phyloP scores from a whole-genome alignment of 2,888 invertebrate species.

The Meiosimyza decipiens region DNA sequence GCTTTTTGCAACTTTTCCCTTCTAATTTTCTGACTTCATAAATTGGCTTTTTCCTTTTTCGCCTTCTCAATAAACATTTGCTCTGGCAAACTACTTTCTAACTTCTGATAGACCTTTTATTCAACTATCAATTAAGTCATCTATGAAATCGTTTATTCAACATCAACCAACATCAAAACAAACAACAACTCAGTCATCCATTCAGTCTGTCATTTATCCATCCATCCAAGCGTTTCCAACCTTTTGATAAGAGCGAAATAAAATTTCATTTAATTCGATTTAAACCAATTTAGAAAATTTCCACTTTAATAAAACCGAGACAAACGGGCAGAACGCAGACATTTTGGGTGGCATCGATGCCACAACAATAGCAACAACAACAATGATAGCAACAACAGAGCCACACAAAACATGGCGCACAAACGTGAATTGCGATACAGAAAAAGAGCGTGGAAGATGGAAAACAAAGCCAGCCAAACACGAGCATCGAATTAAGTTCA shows the following conservation, averaged over 20 bases:
- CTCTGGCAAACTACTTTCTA: no score
- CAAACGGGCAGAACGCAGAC: background rate
- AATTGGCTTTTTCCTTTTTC: no score
- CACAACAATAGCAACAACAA: slow-evolving; percentile 19
- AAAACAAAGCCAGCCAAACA: background rate
- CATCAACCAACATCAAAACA: background rate
- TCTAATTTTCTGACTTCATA: no score
- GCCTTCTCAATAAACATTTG: no score
- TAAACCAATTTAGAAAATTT: slow-evolving; percentile 41
- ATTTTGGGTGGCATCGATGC: slow-evolving; percentile 16
- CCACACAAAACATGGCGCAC: slow-evolving; percentile 1
- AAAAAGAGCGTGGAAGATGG: background rate
- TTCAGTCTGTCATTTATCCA: background rate
- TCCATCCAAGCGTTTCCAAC: background rate
- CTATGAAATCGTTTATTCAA: background rate
- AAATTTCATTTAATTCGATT: slow-evolving; percentile 46
- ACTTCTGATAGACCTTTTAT: no score
- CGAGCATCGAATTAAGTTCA: background rate
- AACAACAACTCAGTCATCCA: background rate
- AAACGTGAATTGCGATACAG: background rate
- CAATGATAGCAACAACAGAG: slow-evolving; percentile 3
- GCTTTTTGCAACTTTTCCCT: no score
- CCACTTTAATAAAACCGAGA: slow-evolving; percentile 19
- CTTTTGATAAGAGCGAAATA: slow-evolving; percentile 35
- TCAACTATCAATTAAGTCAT: no score